Evolutionary conservation across 2,113 vertebrate species (phyloP).

Genomic region (Micronisus gabar): DNA sequence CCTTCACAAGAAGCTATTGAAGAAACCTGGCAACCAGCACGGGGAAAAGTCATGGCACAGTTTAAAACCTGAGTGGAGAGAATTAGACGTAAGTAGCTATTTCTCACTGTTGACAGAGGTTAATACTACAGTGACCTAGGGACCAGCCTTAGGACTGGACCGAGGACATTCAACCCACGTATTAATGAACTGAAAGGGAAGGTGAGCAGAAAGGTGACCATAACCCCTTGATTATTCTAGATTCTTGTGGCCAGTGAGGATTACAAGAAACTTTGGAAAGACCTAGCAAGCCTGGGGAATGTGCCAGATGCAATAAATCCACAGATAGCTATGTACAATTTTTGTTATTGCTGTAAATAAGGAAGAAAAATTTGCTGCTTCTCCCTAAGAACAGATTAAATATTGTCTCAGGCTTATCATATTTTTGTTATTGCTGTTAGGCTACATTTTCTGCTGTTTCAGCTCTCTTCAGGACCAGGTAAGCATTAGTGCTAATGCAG

Average conservation of each 20-base stretch:
- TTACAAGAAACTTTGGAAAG: background rate
- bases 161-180: fast-evolving
- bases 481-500: background rate
- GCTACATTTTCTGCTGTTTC: background rate
- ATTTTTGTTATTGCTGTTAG: background rate
- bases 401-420: background rate
- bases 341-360: background rate
- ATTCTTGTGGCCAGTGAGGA: background rate
- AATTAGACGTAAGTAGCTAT: background rate
- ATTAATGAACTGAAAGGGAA: background rate
- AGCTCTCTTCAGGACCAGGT: background rate
- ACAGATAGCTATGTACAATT: background rate
- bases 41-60: background rate
- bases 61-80: background rate
- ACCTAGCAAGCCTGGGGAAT: background rate
- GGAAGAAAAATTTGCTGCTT: background rate
- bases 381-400: background rate
- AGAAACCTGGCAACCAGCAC: background rate
- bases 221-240: background rate
- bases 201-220: background rate
- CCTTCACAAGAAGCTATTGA: background rate
- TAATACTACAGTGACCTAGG: background rate
- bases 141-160: background rate
- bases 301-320: background rate
- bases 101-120: constrained; percentile 28